phyloP scores from a whole-genome alignment of 2,113 vertebrate genomes.

The human (Homo sapiens) region DNA sequence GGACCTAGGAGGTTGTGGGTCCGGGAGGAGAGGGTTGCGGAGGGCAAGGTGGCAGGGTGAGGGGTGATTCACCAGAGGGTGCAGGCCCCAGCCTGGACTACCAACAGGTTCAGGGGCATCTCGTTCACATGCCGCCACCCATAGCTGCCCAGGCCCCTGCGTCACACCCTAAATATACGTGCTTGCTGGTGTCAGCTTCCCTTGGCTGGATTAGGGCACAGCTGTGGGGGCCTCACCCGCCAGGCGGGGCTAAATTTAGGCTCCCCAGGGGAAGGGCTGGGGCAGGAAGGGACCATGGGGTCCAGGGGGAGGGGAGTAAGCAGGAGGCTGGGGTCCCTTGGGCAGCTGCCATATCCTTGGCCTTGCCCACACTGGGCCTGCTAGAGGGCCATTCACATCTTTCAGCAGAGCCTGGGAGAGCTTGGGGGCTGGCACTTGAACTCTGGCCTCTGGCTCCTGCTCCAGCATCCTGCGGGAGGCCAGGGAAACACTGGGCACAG shows the following conservation, averaged over 20 bases:
- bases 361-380: background rate
- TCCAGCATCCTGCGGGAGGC: background rate
- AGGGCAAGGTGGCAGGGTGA: background rate
- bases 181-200: slow-evolving; percentile 73
- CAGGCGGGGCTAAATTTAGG: slow-evolving; percentile 76
- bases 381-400: background rate
- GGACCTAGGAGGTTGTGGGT: background rate
- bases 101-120: background rate
- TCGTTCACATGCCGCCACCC: background rate
- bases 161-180: slow-evolving; percentile 80
- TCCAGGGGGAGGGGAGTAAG: background rate
- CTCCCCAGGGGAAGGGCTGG: slow-evolving; percentile 37
- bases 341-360: background rate
- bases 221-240: slow-evolving; percentile 66
- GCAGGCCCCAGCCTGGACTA: background rate
- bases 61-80: background rate
- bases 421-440: background rate
- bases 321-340: background rate
- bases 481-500: background rate
- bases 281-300: slow-evolving; percentile 18
- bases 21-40: background rate
- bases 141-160: slow-evolving; percentile 64
- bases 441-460: slow-evolving; percentile 40
- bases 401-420: background rate
- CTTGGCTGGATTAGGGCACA: slow-evolving; percentile 75